Evolutionary conservation across 2,888 invertebrate species (phyloP).

Genomic region (Machimus atricapillus): DNA sequence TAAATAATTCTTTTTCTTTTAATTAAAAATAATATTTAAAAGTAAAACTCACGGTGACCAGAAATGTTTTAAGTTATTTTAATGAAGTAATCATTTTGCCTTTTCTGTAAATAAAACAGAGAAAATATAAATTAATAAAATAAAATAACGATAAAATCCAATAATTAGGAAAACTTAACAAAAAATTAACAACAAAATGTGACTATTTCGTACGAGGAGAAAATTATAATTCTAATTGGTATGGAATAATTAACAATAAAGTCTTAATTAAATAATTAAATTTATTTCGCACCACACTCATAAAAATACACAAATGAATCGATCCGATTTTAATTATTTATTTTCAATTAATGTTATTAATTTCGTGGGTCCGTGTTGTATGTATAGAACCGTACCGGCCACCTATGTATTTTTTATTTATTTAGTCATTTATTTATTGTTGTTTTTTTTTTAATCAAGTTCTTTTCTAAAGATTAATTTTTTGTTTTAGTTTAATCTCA

Average conservation of each 20-base stretch:
- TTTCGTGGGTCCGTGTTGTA: not conserved
- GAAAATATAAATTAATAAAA: not conserved
- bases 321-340: too few relatives aligned
- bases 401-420: not conserved
- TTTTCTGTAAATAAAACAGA: conserved; percentile 25
- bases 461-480: not conserved
- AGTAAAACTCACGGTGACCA: not conserved
- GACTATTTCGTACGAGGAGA: not conserved
- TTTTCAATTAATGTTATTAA: too few relatives aligned
- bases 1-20: not conserved
- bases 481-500: not conserved
- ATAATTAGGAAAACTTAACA: not conserved
- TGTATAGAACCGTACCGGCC: not conserved
- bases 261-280: too few relatives aligned
- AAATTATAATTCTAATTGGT: too few relatives aligned
- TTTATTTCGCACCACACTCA: too few relatives aligned
- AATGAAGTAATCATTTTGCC: conserved; percentile 38
- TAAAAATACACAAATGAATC: too few relatives aligned
- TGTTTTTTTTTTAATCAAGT: not conserved
- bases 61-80: conserved; percentile 31
- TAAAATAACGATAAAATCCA: not conserved
- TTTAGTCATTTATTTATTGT: too few relatives aligned
- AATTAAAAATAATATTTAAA: not conserved
- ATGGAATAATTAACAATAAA: too few relatives aligned
- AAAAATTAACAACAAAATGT: not conserved